These are phyloP conservation scores for Macquaria ambigua DNA, from an alignment of 2,113 vertebrate species.

Conservation along the genomic window DNA sequence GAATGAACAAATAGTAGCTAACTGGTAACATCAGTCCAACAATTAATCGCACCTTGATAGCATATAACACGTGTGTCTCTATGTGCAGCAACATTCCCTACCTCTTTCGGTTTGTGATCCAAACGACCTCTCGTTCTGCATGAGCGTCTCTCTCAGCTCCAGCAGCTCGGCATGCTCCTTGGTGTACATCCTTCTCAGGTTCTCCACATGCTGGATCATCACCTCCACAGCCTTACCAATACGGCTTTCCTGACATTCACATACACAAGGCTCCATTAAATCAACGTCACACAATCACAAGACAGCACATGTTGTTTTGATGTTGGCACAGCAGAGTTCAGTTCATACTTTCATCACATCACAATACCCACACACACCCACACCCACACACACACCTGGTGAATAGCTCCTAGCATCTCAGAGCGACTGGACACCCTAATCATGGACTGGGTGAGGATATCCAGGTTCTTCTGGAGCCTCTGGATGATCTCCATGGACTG, in stretches of 20 bases:
- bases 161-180: conserved; percentile 94
- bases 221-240: conserved; percentile 96
- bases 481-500: conserved; percentile 93
- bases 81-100: not conserved
- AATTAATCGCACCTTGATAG: not conserved
- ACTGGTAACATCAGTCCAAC: not conserved
- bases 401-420: conserved; percentile 96
- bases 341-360: not conserved
- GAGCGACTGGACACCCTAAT: conserved; percentile 91
- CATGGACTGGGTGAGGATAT: conserved; percentile 91
- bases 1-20: not conserved
- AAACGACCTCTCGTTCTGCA: conserved; percentile 90
- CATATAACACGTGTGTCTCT: not conserved
- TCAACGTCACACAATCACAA: not conserved
- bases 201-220: conserved; percentile 98
- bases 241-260: conserved; percentile 89
- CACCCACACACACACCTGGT: conserved; percentile 86
- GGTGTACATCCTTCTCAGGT: conserved; percentile 93
- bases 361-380: not conserved
- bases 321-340: not conserved
- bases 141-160: conserved; percentile 90
- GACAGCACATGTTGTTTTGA: not conserved
- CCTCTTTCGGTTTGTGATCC: conserved; percentile 81
- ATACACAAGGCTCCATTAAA: not conserved
- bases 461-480: conserved; percentile 92